These are phyloP conservation scores for Semaprochilodus insignis DNA, from an alignment of 2,797 vertebrate species.

Conservation along the genomic window DNA sequence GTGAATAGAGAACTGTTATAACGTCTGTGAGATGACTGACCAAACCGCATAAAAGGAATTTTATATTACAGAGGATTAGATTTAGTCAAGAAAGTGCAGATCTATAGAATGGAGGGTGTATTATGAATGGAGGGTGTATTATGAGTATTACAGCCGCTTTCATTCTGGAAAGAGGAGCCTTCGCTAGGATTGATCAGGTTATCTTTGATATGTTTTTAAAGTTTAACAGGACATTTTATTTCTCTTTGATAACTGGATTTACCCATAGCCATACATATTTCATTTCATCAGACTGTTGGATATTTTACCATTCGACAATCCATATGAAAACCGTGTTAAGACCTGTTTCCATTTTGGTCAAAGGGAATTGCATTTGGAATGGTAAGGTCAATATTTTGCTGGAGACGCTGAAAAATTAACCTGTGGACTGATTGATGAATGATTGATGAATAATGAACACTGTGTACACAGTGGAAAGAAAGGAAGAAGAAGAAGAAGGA, in stretches of 20 bases:
- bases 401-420: not conserved
- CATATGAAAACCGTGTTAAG: constrained; percentile 18
- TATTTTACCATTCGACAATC: constrained; percentile 21
- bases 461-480: not conserved
- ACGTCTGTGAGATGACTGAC: not conserved
- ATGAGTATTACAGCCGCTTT: not conserved
- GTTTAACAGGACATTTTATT: constrained; percentile 24
- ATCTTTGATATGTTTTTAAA: constrained; percentile 3
- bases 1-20: constrained; percentile 15
- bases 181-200: not conserved
- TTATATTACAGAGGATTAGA: not conserved
- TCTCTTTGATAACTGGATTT: constrained; percentile 29
- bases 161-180: not conserved
- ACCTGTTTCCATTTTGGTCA: constrained; percentile 23
- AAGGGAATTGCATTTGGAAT: not conserved
- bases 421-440: constrained; percentile 4
- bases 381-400: constrained; percentile 11
- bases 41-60: constrained; percentile 1
- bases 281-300: constrained; percentile 12
- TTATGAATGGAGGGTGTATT: too few relatives aligned
- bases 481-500: not conserved
- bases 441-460: constrained; percentile 1
- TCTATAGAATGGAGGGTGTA: not conserved
- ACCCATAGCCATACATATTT: constrained; percentile 17
- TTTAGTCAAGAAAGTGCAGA: not conserved